These are phyloP conservation scores for Heteromurus nitidus DNA, from an alignment of 2,888 invertebrate species.

Conservation along the genomic window DNA sequence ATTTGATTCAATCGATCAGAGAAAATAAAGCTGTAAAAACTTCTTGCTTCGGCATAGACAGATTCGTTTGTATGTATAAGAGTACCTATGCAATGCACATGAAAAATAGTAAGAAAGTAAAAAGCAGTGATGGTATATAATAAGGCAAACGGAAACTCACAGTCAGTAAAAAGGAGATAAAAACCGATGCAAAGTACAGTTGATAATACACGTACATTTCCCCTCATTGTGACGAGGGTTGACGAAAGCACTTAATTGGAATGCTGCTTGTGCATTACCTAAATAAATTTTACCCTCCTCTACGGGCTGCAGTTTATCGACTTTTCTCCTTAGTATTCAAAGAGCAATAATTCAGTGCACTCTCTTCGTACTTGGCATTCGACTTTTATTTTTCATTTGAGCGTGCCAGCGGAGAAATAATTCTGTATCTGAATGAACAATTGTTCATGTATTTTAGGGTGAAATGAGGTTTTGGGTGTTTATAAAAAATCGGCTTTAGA, in stretches of 20 bases:
- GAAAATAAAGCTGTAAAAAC: slow-evolving; percentile 36
- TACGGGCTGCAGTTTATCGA: slow-evolving; percentile 12
- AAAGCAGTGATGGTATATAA: too few species aligned
- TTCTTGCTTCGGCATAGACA: neutral
- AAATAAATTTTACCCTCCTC: too few species aligned
- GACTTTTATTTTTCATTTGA: neutral
- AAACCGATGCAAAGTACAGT: slow-evolving; percentile 8
- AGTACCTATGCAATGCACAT: too few species aligned
- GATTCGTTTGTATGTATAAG: neutral
- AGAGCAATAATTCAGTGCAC: neutral
- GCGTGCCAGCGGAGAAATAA: too few species aligned
- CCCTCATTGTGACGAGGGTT: neutral
- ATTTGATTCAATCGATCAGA: slow-evolving; percentile 47
- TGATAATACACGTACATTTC: slow-evolving; percentile 8
- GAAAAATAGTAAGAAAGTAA: too few species aligned
- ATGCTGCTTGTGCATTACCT: neutral
- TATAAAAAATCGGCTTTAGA: neutral
- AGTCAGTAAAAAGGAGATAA: too few species aligned
- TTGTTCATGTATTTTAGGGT: too few species aligned
- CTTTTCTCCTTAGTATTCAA: neutral
- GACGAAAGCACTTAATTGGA: slow-evolving; percentile 19
- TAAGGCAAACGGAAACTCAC: too few species aligned
- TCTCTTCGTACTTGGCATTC: neutral
- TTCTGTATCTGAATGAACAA: too few species aligned
- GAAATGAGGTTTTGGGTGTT: neutral